phyloP scores from a whole-genome alignment of 2,797 vertebrate species.

The Calcarius lapponicus region DNA sequence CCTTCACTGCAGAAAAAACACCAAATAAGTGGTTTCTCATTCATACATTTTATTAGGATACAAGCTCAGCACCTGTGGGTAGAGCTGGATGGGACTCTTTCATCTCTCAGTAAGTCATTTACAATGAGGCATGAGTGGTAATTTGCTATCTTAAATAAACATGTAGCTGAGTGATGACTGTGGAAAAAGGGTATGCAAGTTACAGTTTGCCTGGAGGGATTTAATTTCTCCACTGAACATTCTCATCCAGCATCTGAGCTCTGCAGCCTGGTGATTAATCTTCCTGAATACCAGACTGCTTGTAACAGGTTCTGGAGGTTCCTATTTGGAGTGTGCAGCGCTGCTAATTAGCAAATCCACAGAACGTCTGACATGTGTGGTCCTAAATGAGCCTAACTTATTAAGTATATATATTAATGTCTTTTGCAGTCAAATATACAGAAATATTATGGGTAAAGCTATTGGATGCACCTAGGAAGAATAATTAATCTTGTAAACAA shows the following conservation, averaged over 20 bases:
- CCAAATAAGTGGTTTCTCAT: background rate
- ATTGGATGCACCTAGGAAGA: slow-evolving; percentile 12
- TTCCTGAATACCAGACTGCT: slow-evolving; percentile 33
- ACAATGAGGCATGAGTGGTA: background rate
- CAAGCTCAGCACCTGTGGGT: background rate
- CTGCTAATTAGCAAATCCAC: slow-evolving; percentile 52
- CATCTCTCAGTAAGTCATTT: background rate
- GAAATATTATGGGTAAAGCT: slow-evolving; percentile 23
- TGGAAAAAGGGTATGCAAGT: background rate
- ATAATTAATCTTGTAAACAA: slow-evolving; percentile 62
- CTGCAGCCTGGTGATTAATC: slow-evolving; percentile 43
- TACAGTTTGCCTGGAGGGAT: slow-evolving; percentile 8
- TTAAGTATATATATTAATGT: slow-evolving; percentile 64
- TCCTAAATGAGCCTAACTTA: slow-evolving; percentile 65
- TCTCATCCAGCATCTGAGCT: background rate
- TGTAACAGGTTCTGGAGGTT: slow-evolving; percentile 53
- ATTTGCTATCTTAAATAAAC: slow-evolving; percentile 39
- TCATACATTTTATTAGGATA: background rate
- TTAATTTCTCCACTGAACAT: slow-evolving; percentile 28
- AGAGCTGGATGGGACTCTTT: background rate
- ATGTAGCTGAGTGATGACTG: background rate
- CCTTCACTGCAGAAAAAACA: background rate
- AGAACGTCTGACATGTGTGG: slow-evolving; percentile 11
- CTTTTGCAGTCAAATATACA: background rate
- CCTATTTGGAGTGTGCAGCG: background rate